Base-by-base conservation (phyloP, 1,140 invertebrate genomes). In the Drosophila pseudoananassae region DNA sequence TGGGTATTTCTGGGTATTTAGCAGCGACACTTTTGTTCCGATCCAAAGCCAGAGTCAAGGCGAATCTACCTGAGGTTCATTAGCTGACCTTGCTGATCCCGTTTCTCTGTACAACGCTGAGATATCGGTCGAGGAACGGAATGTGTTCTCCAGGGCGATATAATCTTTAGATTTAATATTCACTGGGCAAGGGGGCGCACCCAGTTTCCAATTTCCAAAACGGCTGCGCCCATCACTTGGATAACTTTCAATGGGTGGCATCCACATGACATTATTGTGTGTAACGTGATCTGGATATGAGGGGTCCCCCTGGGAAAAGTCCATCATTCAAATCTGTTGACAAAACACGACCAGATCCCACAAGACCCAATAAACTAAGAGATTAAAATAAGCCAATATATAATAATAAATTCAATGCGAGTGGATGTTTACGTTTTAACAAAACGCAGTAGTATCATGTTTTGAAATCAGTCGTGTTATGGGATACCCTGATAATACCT, bases 31-130 rank as follows among this genome's bases (percentile, higher is more conserved):
- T 31, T 52, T 25, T 59, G 51, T 58, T 53, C 64, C 43, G 70
- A 71, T 81, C 59, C 59, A 70, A 73, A 88, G 72, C 52, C 78
- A 53, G 50, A 76, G 71, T 89, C 83, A 88, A 88, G 84, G 83
- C 60, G 51, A 88, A 77, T 70, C 76, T 87, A 82, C 82, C 82
- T 87, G 73, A 55, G 50, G 68, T 56, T 76, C 66, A 59, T 71
- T 77, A 53, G 52, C 57, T 59, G 50, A 45, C 43, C 63, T 55
- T 50, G 31, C 36, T 33, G 31, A 76, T 69, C 56, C 64, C 59
- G 73, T 63, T 43, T 33, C 38, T 6, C 6, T 27, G 25, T 27
- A 7, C 6, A 27, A 7, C 25, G 6, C 5, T 5, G 20, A 20
- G 20, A 20, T 20, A 20, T 51, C 9, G 36, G 6, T 43, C 20